Percentiles rank a stretch among this genome's conserved stretches.
phyloP scores from a whole-genome alignment of 2,888 invertebrate genomes.

The Limenitis camilla region DNA sequence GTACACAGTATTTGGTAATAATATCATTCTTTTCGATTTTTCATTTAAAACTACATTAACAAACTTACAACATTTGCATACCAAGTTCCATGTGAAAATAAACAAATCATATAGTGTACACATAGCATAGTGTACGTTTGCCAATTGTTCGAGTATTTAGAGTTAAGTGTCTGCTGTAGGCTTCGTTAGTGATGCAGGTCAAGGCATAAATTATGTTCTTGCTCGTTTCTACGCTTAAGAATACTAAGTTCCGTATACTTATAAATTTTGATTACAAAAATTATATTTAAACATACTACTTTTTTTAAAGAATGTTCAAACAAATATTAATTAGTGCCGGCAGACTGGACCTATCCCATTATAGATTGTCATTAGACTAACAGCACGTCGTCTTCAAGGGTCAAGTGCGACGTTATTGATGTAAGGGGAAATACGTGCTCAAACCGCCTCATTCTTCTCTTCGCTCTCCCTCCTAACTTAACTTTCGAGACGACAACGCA shows the following conservation, averaged over 20 bases:
- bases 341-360: too few species aligned
- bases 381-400: neutral
- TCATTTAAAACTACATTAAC: too few species aligned
- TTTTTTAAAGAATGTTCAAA: too few species aligned
- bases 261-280: too few species aligned
- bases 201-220: conserved; percentile 53
- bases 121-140: neutral
- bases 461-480: too few species aligned
- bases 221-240: conserved; percentile 16
- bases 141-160: conserved; percentile 1
- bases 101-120: neutral
- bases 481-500: too few species aligned
- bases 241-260: neutral
- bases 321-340: too few species aligned
- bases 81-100: neutral
- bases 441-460: too few species aligned
- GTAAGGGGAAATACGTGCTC: neutral
- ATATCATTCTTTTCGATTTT: too few species aligned
- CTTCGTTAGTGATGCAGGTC: conserved; percentile 58
- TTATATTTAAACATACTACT: too few species aligned
- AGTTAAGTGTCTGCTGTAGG: conserved; percentile 16
- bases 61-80: neutral
- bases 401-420: neutral
- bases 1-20: too few species aligned
- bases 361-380: too few species aligned